Evolutionary conservation across 2,888 invertebrate genomes (phyloP).

Genomic region (Agonopterix alstromeriana): DNA sequence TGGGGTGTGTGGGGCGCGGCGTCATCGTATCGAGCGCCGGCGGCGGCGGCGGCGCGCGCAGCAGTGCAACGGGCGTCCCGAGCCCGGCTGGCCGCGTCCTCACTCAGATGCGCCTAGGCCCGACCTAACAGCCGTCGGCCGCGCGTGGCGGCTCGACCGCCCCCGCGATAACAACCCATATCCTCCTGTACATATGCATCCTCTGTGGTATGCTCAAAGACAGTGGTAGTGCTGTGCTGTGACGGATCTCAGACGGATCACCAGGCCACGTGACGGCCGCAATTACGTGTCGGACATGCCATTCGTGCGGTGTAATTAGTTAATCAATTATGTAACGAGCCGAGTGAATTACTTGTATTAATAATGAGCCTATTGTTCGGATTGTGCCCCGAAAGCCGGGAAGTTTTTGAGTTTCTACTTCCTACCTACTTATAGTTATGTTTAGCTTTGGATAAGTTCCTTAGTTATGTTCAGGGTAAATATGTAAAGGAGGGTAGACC

Average conservation of each 20-base stretch:
- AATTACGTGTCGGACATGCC: slow-evolving; percentile 12
- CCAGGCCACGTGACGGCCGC: slow-evolving; percentile 19
- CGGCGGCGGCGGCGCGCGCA: slow-evolving; percentile 51
- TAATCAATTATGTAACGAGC: slow-evolving; percentile 44
- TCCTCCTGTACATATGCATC: slow-evolving; percentile 8
- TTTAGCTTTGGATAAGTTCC: neutral
- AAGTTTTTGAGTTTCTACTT: slow-evolving; percentile 2
- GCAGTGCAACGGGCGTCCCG: slow-evolving; percentile 47
- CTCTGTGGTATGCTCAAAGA: neutral
- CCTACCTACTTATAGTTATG: neutral
- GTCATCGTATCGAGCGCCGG: slow-evolving; percentile 39
- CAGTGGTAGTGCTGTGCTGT: slow-evolving; percentile 38
- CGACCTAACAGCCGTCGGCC: slow-evolving; percentile 36
- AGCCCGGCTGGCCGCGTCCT: slow-evolving; percentile 48
- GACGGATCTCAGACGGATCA: slow-evolving; percentile 16
- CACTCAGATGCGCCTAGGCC: slow-evolving; percentile 28
- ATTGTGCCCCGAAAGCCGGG: neutral
- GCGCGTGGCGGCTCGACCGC: slow-evolving; percentile 35
- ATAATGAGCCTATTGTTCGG: neutral
- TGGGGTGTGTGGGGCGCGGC: slow-evolving; percentile 56
- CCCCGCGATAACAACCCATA: slow-evolving; percentile 9
- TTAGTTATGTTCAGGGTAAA: neutral
- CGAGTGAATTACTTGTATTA: slow-evolving; percentile 18
- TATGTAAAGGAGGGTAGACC: slow-evolving; percentile 1
- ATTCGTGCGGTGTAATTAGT: slow-evolving; percentile 41